Evolutionary conservation across 2,888 invertebrate species (phyloP), one percentile per base, ranked within the genome.

Genomic region (Lithophane leautieri): DNA sequence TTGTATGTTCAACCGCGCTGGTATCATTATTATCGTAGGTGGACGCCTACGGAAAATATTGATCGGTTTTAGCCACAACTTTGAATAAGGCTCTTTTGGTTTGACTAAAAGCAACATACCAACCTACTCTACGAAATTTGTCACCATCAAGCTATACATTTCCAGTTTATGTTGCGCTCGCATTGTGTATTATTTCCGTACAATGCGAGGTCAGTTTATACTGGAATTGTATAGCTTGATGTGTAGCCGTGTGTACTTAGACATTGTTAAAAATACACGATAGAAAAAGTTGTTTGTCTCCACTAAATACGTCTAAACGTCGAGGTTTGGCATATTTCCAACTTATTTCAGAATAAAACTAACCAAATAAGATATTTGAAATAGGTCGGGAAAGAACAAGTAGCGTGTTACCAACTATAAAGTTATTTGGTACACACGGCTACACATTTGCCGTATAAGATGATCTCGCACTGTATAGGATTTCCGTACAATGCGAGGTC

Each of bases 271-370:
- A 73, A 76, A 85, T 83, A 86, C 28, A 68, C 12, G 34, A 47
- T 34, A 61, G 28, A 73, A 73, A 71, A 79, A 70, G 58, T 68
- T 86, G 70, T 78, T 73, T 78, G 56, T 70, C 62, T 73, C 60
- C 54, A 47, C 65, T 70, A 60, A 73, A 73, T 69, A 54, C 56
- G n/a, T 78, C 34, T 58, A 78, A 76, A 73, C 40, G 61, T 60
- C 50, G 60, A 70, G 14, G 34, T 63, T 82, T 83, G 83, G 83
- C 86, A 63, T 19, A 63, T 47, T 60, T 63, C 83, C 86, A 86
- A 83, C 54, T 73, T 40, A 69, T 58, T 73, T 66, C 47, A 47
- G 60, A 77, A 68, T 76, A 52, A 65, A 60, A 62, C 58, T 69
- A 73, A 86, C 34, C 60, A 68, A 73, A 47, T n/a, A 61, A 76